A percentile compares a stretch with the other conserved stretches of the same genome.
Conservation (phyloP, 2,797 vertebrate genomes). For the Enteromius treurensis region DNA sequence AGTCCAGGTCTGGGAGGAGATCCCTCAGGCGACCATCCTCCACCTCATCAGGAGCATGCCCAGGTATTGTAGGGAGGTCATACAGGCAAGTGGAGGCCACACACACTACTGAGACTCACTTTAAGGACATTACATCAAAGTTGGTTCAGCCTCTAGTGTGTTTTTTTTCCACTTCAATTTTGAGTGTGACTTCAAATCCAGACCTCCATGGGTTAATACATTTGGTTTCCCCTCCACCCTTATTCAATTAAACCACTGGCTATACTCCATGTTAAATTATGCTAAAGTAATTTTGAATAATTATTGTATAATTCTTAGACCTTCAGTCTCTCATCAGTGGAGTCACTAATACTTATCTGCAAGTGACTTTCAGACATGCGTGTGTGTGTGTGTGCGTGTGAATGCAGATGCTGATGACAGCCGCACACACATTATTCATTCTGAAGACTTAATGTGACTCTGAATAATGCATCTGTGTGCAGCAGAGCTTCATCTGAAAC, state of each 20-base stretch:
- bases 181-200: too few relatives aligned
- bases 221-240: too few relatives aligned
- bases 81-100: too few relatives aligned
- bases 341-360: conserved; percentile 1
- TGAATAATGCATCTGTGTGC: conserved; percentile 9
- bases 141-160: too few relatives aligned
- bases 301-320: neutral
- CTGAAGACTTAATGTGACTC: conserved; percentile 7
- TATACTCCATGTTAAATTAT: neutral
- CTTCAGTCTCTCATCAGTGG: neutral
- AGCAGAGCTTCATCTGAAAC: neutral
- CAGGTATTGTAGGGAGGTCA: too few relatives aligned
- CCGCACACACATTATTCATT: neutral
- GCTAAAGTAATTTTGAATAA: neutral
- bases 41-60: too few relatives aligned
- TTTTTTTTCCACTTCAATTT: too few relatives aligned
- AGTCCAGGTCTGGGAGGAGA: too few relatives aligned
- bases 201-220: too few relatives aligned
- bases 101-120: too few relatives aligned
- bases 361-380: neutral
- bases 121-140: too few relatives aligned
- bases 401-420: neutral
- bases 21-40: too few relatives aligned
- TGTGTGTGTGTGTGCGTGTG: neutral
- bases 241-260: neutral